Conservation (phyloP, 1,140 invertebrate species). For the Papilio machaon region DNA sequence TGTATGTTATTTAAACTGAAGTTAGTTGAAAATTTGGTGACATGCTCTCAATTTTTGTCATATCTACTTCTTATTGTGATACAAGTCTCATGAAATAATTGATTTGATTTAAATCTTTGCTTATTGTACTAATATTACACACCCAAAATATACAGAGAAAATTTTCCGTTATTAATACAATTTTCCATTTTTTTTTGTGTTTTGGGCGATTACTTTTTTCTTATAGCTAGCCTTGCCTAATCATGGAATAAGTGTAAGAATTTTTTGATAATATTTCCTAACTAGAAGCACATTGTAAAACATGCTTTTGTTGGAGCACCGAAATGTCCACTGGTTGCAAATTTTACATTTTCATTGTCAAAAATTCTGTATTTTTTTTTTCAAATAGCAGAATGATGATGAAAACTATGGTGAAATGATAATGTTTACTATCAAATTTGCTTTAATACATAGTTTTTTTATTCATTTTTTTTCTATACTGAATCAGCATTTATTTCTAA, state of each 20-base stretch:
- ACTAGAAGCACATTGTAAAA: slow-evolving; percentile 2
- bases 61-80: background rate
- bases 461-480: too few species aligned
- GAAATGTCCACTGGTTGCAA: slow-evolving; percentile 6
- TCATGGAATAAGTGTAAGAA: slow-evolving; percentile 33
- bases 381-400: too few species aligned
- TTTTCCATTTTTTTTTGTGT: slow-evolving; percentile 26
- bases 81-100: background rate
- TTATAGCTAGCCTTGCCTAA: slow-evolving; percentile 23
- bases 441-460: too few species aligned
- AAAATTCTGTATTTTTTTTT: background rate
- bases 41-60: background rate
- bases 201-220: slow-evolving; percentile 20
- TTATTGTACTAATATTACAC: slow-evolving; percentile 31
- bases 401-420: too few species aligned
- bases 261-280: slow-evolving; percentile 20
- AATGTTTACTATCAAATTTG: too few species aligned
- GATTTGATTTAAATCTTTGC: slow-evolving; percentile 8
- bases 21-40: background rate
- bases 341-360: background rate
- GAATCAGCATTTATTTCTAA: too few species aligned
- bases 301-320: slow-evolving; percentile 25
- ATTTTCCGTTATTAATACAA: slow-evolving; percentile 13
- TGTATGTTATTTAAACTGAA: background rate
- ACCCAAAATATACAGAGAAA: slow-evolving; percentile 18